Evolutionary conservation across 2,797 vertebrate genomes (phyloP), one percentile per base, ranked within the genome.

Genomic region (Gadopsis bispinosus): DNA sequence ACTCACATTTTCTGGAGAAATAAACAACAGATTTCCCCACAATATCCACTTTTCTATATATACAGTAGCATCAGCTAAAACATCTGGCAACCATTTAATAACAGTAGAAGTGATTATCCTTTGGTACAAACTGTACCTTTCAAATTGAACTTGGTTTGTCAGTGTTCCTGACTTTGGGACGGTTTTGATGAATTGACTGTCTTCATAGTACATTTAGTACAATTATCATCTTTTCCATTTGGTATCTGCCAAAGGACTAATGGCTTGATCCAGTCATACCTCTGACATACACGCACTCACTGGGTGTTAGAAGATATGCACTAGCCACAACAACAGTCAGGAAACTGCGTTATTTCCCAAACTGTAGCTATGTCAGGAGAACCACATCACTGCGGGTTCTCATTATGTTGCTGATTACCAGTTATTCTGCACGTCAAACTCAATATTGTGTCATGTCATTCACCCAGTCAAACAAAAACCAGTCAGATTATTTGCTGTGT

Each of bases 351-450:
- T 79, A 61, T 68, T 22, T 70, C 33, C 75, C 60, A 65, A 80
- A 79, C 22, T 58, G 69, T 58, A 43, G 26, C 64, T 82, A 65
- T 77, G 56, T 72, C 58, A 80, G 37, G 45, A 61, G 47, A 83
- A 77, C 69, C 60, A 73, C 85, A 77, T 80, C 76, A 62, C 54
- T 61, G 63, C 26, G 7, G 26, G 35, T 53, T 69, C 79, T 87
- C 75, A 90, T 91, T 88, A 87, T 80, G 77, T 33, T 59, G 63
- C 1, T 89, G 81, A 87, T 89, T 77, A 92, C 84, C 62, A 79
- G 80, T 77, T 83, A 80, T 78, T 88, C 68, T 54, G 72, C 63
- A 60, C 53, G 84, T 89, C 90, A 90, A 70, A 76, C 69, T 71
- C 71, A 69, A 90, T 89, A 65, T 60, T 50, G 43, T 64, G 47